Evolutionary conservation across 37 sponge, comb jelly and placozoan genomes (phyloP).

Genomic region (Geodia barretti): DNA sequence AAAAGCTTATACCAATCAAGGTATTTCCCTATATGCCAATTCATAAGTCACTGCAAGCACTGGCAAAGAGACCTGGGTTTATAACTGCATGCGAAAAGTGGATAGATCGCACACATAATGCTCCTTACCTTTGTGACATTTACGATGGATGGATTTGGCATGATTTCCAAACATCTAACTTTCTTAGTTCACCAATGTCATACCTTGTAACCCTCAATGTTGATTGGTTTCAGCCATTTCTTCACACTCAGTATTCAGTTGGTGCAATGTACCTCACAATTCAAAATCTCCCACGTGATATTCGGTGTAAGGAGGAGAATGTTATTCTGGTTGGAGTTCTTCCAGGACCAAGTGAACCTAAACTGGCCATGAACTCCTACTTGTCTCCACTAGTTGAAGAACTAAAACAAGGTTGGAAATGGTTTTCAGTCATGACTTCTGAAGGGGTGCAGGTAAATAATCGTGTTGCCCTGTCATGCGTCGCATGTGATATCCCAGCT

Average conservation of each 20-base stretch:
- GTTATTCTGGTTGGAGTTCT: constrained; percentile 53
- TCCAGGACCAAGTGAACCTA: constrained; percentile 60
- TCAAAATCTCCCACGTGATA: constrained; percentile 53
- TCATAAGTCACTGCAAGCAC: background rate
- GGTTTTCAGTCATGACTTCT: background rate
- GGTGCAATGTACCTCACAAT: constrained; percentile 64
- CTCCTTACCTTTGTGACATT: constrained; percentile 27
- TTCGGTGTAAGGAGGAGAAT: constrained; percentile 43
- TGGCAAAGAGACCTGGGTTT: constrained; percentile 30
- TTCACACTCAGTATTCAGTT: constrained; percentile 47
- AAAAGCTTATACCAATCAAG: constrained; percentile 37
- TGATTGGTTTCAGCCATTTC: constrained; percentile 41
- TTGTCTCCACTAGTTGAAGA: constrained; percentile 53
- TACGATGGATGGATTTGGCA: constrained; percentile 65
- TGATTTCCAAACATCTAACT: constrained; percentile 8
- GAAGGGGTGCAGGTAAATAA: constrained; percentile 8
- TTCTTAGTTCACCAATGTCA: constrained; percentile 30
- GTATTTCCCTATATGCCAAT: constrained; percentile 40
- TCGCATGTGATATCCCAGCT: constrained; percentile 69
- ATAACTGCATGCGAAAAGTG: constrained; percentile 30
- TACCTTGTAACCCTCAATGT: constrained; percentile 59
- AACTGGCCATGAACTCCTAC: constrained; percentile 54
- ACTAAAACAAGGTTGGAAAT: constrained; percentile 14
- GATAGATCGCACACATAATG: constrained; percentile 1
- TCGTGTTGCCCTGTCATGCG: constrained; percentile 27